Conservation (phyloP, 1,140 invertebrate genomes). For the Adelges cooleyi region DNA sequence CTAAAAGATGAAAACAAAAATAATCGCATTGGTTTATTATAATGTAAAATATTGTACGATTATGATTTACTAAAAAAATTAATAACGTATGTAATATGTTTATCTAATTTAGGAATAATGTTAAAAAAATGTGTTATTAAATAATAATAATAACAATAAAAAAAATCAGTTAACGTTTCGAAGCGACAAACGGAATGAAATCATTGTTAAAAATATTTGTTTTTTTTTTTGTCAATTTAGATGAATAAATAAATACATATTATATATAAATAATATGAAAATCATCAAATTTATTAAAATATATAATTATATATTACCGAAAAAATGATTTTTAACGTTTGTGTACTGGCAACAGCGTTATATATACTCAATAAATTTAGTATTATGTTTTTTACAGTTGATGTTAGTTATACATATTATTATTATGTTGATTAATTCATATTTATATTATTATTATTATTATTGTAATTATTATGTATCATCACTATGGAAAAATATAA, state of each 20-base stretch:
- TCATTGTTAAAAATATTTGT: not conserved
- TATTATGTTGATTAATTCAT: constrained; percentile 24
- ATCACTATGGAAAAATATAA: constrained; percentile 26
- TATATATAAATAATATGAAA: no score
- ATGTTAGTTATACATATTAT: constrained; percentile 17
- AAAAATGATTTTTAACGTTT: constrained; percentile 18
- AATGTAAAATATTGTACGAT: no score
- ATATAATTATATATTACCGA: no score
- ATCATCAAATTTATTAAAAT: not conserved
- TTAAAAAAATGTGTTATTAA: not conserved
- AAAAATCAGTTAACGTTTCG: no score
- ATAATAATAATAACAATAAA: not conserved
- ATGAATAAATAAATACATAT: no score
- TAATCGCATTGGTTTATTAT: constrained; percentile 1
- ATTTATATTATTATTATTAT: constrained; percentile 27
- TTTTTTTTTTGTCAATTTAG: not conserved
- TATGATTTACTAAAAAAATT: no score
- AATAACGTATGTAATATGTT: no score
- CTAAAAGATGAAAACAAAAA: not conserved
- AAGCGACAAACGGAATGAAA: not conserved
- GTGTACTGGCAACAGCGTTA: constrained; percentile 7
- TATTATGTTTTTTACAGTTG: constrained; percentile 24
- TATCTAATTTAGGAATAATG: no score
- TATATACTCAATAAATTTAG: no score
- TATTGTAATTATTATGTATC: constrained; percentile 16